A percentile compares a stretch with the other conserved stretches of the same genome.
These are phyloP conservation scores for Sanderia malayensis DNA, from an alignment of 30 jellyfish, hydroid and myxozoan genomes.

Conservation along the genomic window DNA sequence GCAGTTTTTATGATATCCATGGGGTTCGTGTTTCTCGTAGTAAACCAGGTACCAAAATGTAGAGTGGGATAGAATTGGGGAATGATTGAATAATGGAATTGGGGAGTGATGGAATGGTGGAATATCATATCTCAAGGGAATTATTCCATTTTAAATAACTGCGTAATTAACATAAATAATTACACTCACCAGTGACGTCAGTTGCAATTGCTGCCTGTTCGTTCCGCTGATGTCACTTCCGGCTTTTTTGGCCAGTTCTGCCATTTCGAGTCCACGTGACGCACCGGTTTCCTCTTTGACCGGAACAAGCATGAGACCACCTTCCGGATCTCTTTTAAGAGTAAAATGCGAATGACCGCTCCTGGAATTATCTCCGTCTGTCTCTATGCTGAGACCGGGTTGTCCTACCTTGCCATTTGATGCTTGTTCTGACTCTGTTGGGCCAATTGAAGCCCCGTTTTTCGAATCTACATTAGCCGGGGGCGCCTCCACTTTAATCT, in stretches of 20 bases:
- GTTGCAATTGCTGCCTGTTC: constrained; percentile 85
- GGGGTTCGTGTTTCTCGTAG: too few relatives aligned
- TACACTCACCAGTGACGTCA: constrained; percentile 81
- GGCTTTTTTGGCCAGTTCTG: constrained; percentile 68
- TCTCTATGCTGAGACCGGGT: constrained; percentile 70
- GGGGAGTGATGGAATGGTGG: too few relatives aligned
- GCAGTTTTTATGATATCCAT: too few relatives aligned
- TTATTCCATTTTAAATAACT: too few relatives aligned
- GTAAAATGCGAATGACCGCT: constrained; percentile 69
- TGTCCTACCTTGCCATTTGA: constrained; percentile 27
- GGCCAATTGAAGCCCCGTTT: constrained; percentile 2
- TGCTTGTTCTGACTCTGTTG: constrained; percentile 13
- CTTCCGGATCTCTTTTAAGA: constrained; percentile 72
- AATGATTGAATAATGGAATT: too few relatives aligned
- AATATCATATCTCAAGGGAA: too few relatives aligned
- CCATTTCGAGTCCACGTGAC: constrained; percentile 56
- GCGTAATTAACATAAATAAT: too few relatives aligned
- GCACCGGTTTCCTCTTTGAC: constrained; percentile 78
- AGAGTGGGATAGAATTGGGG: too few relatives aligned
- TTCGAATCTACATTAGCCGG: background rate
- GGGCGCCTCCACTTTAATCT: background rate
- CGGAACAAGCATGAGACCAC: constrained; percentile 82
- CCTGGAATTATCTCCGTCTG: constrained; percentile 73
- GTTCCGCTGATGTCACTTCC: constrained; percentile 61
- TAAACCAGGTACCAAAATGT: too few relatives aligned